phyloP scores from a whole-genome alignment of 1,140 invertebrate genomes.

The Homalodisca vitripennis region DNA sequence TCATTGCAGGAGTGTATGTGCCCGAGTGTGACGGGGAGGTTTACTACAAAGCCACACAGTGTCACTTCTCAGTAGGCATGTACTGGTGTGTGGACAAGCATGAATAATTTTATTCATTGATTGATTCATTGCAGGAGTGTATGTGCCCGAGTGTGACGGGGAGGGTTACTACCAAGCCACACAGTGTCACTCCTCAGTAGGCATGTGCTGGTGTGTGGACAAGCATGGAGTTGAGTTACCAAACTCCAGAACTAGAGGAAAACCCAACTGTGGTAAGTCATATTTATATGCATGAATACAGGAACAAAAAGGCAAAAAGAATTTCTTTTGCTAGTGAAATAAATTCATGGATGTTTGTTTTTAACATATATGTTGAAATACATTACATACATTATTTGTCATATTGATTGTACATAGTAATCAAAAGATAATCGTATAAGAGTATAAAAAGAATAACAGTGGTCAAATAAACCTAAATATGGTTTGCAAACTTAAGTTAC shows the following conservation, averaged over 20 bases:
- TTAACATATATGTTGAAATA: background rate
- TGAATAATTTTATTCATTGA: constrained; percentile 44
- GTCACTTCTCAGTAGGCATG: constrained; percentile 77
- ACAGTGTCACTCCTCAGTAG: constrained; percentile 80
- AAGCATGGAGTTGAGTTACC: constrained; percentile 86
- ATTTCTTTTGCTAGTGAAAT: too few relatives aligned
- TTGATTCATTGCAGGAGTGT: constrained; percentile 68
- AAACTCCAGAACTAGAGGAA: constrained; percentile 77
- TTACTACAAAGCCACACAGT: constrained; percentile 83
- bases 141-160: constrained; percentile 80
- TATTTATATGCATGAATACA: too few relatives aligned
- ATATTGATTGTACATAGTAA: too few relatives aligned
- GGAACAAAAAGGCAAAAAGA: too few relatives aligned
- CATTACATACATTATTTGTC: background rate
- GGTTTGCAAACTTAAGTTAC: too few relatives aligned
- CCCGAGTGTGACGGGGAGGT: constrained; percentile 84
- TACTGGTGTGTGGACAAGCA: constrained; percentile 95
- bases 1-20: constrained; percentile 67
- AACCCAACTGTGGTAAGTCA: constrained; percentile 80
- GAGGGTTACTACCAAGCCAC: constrained; percentile 83
- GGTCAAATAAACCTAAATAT: too few relatives aligned
- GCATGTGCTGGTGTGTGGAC: constrained; percentile 92
- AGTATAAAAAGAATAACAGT: too few relatives aligned
- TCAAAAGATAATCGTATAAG: too few relatives aligned
- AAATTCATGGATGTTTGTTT: too few relatives aligned